These are phyloP conservation scores for Numida meleagris DNA, from an alignment of 2,113 vertebrate species.

Conservation along the genomic window DNA sequence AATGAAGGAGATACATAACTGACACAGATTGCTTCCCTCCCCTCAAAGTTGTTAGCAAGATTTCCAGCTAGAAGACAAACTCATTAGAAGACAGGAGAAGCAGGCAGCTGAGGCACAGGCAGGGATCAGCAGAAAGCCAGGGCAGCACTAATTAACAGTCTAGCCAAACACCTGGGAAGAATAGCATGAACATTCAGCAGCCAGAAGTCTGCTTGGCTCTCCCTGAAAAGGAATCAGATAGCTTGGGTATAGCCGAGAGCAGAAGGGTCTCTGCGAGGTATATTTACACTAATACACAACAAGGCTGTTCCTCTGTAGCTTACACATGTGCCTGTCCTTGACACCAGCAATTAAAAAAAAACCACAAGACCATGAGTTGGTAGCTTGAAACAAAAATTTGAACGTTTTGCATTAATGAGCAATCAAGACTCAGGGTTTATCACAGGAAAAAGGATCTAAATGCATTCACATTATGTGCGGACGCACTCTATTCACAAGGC, in stretches of 20 bases:
- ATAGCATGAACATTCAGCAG: neutral
- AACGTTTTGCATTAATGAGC: constrained; percentile 17
- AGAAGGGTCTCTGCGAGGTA: neutral
- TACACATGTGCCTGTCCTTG: neutral
- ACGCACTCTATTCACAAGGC: neutral
- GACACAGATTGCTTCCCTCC: neutral
- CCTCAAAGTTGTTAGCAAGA: neutral
- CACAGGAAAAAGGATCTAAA: neutral
- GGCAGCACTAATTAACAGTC: constrained; percentile 46
- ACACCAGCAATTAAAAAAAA: neutral
- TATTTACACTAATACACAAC: neutral
- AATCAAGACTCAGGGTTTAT: constrained; percentile 19
- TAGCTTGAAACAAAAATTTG: constrained; percentile 1
- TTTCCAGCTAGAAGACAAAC: constrained; percentile 46
- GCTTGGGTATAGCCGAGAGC: neutral
- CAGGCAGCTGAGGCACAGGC: neutral
- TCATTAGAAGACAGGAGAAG: constrained; percentile 20
- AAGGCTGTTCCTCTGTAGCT: neutral
- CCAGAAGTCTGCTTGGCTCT: neutral
- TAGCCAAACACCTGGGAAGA: constrained; percentile 1
- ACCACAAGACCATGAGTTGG: neutral
- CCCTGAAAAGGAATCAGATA: neutral
- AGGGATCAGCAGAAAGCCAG: neutral
- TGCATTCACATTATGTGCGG: neutral
- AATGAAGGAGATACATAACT: constrained; percentile 2